Conservation (phyloP, 2,888 invertebrate species). For the Nemotelus nigrinus region DNA sequence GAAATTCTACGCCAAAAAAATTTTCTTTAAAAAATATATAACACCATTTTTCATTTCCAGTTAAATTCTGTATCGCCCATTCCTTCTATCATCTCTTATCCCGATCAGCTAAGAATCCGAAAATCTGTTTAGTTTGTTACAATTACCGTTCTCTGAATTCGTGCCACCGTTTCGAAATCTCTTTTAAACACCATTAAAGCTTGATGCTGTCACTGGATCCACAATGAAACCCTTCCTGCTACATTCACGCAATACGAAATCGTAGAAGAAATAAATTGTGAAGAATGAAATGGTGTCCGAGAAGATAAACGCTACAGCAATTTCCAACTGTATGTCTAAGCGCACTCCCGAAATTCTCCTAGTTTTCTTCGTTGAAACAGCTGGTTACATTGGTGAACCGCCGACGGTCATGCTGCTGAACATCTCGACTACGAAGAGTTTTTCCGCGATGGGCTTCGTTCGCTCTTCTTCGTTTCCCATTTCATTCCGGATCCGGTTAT, state of each 20-base stretch:
- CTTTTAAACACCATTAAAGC: slow-evolving; percentile 30
- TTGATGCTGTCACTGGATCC: slow-evolving; percentile 22
- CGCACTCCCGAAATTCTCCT: neutral
- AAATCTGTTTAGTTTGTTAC: slow-evolving; percentile 33
- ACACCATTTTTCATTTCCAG: no score
- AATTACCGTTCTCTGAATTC: neutral
- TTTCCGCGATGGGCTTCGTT: neutral
- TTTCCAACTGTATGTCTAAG: slow-evolving; percentile 5
- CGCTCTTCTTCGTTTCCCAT: neutral
- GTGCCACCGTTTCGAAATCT: slow-evolving; percentile 1
- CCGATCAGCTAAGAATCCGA: neutral
- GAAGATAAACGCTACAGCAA: neutral
- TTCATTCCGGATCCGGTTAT: neutral
- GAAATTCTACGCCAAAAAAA: no score
- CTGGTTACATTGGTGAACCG: neutral
- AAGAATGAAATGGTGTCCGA: neutral
- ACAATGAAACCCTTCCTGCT: neutral
- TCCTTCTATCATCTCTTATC: no score
- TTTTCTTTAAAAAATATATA: no score
- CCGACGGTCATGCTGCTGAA: neutral
- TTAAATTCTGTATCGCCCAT: no score
- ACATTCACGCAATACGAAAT: neutral
- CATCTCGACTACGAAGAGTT: neutral
- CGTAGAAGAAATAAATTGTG: neutral
- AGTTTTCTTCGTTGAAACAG: neutral